phyloP scores from a whole-genome alignment of 2,797 vertebrate genomes.

The Eutrigla gurnardus region DNA sequence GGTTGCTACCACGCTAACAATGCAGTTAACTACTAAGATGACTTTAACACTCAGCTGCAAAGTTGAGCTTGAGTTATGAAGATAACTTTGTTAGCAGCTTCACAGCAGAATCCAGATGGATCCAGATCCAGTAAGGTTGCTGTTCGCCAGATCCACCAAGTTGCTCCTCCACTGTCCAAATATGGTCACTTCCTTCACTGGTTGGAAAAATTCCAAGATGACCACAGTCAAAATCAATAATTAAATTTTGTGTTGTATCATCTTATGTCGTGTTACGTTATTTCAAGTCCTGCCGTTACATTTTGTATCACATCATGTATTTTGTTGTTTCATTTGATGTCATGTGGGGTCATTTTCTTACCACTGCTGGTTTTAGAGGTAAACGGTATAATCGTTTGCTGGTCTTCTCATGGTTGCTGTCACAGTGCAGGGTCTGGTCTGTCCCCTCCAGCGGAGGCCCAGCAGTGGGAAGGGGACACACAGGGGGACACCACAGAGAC shows the following conservation, averaged over 20 bases:
- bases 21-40: too few relatives aligned
- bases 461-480: constrained; percentile 25
- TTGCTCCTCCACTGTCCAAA: too few relatives aligned
- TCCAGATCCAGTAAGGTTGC: too few relatives aligned
- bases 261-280: neutral
- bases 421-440: constrained; percentile 67
- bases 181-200: too few relatives aligned
- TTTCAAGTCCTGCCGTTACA: neutral
- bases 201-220: too few relatives aligned
- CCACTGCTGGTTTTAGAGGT: neutral
- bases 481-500: constrained; percentile 29
- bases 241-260: neutral
- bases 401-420: neutral
- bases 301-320: neutral
- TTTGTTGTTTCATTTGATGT: neutral
- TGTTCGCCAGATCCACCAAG: too few relatives aligned
- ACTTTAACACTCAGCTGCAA: too few relatives aligned
- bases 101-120: too few relatives aligned
- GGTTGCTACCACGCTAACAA: too few relatives aligned
- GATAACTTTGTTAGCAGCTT: too few relatives aligned
- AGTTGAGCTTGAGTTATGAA: too few relatives aligned
- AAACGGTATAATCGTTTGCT: neutral
- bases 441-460: constrained; percentile 71
- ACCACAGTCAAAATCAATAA: neutral
- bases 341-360: neutral